phyloP scores from a whole-genome alignment of 1,140 invertebrate genomes.

The Gryllus bimaculatus region DNA sequence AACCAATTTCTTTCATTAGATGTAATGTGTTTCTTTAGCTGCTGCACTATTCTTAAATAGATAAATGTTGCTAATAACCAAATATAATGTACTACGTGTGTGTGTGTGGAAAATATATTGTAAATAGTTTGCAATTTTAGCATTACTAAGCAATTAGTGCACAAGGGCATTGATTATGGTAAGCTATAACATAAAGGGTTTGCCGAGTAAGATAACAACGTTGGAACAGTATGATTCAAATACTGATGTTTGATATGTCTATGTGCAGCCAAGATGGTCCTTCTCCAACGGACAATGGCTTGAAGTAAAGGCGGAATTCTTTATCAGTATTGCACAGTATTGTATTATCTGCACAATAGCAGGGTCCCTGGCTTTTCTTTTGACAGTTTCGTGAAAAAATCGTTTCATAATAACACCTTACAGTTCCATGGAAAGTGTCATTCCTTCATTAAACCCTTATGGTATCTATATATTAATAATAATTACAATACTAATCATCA shows the following conservation, averaged over 20 bases:
- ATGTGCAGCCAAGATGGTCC: too few species aligned
- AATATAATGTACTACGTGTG: neutral
- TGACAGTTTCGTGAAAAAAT: neutral
- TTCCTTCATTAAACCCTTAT: neutral
- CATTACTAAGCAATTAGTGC: neutral
- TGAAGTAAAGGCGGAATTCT: neutral
- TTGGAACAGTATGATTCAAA: too few species aligned
- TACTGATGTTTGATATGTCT: too few species aligned
- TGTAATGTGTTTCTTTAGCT: neutral
- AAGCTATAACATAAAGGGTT: neutral
- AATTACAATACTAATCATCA: neutral
- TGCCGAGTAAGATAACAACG: too few species aligned
- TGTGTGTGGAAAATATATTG: neutral
- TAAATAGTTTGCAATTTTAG: neutral
- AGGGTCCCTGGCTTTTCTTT: neutral
- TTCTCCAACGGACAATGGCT: neutral
- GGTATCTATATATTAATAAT: neutral
- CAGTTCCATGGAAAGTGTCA: neutral
- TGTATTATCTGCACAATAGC: neutral
- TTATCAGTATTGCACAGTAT: constrained; percentile 1
- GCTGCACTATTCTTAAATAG: constrained; percentile 1
- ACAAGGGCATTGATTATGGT: neutral
- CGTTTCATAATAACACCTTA: neutral
- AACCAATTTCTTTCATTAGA: neutral
- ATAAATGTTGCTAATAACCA: neutral